Percentiles rank a stretch among this genome's conserved stretches.
Conservation (phyloP, 1,140 invertebrate genomes). For the Bombyx mandarina region DNA sequence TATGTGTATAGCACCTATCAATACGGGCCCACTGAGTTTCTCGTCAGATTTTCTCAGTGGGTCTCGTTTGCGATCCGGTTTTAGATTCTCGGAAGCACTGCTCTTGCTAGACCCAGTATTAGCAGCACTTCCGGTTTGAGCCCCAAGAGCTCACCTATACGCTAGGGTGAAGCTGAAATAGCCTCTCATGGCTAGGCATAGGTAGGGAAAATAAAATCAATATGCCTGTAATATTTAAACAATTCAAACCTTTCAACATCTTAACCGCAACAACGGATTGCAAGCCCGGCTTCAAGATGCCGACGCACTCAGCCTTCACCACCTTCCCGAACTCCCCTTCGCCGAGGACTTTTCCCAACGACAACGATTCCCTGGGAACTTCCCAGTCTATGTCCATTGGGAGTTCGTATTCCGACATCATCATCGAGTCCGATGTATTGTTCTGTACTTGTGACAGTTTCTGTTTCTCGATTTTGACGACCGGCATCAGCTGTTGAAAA, state of each 20-base stretch:
- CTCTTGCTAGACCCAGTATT: too few species aligned
- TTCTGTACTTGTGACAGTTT: slow-evolving; percentile 77
- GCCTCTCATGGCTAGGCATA: not conserved
- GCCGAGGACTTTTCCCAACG: slow-evolving; percentile 86
- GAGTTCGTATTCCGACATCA: slow-evolving; percentile 93
- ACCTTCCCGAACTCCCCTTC: slow-evolving; percentile 97
- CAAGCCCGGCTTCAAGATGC: slow-evolving; percentile 78
- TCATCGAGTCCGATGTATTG: slow-evolving; percentile 74
- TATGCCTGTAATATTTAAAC: not conserved
- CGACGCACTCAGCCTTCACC: slow-evolving; percentile 85
- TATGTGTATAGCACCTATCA: not conserved
- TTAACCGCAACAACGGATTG: slow-evolving; percentile 94
- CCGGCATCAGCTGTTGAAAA: slow-evolving; percentile 78
- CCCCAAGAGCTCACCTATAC: not conserved
- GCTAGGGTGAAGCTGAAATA: too few species aligned
- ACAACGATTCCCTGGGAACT: slow-evolving; percentile 84
- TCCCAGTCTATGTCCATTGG: slow-evolving; percentile 95
- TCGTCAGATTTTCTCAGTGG: too few species aligned
- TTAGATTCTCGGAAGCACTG: too few species aligned
- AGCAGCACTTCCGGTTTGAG: not conserved
- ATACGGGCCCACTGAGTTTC: not conserved
- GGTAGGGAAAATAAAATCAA: not conserved
- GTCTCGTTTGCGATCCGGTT: too few species aligned
- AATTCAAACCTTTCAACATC: slow-evolving; percentile 92
- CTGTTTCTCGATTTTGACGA: slow-evolving; percentile 90